These are phyloP conservation scores for Caenorhabditis virilis DNA, from an alignment of 2,888 invertebrate genomes.

Conservation along the genomic window DNA sequence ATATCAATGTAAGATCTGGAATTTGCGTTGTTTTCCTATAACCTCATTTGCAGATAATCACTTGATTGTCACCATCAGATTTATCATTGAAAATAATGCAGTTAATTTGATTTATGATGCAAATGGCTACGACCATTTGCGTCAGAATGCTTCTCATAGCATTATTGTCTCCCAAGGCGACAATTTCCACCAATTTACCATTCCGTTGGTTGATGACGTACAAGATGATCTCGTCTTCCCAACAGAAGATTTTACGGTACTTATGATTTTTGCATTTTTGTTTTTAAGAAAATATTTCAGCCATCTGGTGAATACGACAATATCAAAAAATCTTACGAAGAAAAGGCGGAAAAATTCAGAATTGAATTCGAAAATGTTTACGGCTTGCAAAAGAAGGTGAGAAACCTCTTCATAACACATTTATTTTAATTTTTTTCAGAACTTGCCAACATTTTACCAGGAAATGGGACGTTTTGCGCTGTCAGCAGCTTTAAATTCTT, in stretches of 20 bases:
- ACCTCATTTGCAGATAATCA: background rate
- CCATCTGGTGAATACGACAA: background rate
- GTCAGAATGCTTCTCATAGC: background rate
- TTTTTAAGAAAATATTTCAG: background rate
- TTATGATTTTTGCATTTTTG: background rate
- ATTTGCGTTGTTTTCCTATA: background rate
- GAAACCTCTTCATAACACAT: background rate
- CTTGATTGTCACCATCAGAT: background rate
- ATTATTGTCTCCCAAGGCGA: background rate
- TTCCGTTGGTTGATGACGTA: background rate
- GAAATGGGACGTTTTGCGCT: slow-evolving; percentile 10
- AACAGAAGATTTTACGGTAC: background rate
- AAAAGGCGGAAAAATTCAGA: background rate
- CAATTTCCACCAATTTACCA: background rate
- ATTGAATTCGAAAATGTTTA: background rate
- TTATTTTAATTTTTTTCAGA: background rate
- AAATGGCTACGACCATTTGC: background rate
- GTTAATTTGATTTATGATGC: background rate
- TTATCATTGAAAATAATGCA: background rate
- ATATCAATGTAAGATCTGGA: slow-evolving; percentile 1
- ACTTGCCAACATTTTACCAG: slow-evolving; percentile 16
- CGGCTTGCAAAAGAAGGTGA: slow-evolving; percentile 1
- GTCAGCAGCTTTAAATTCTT: background rate
- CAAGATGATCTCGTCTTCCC: background rate
- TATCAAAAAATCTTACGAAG: background rate